phyloP scores from a whole-genome alignment of 1,140 invertebrate genomes.

The Monomorium pharaonis region DNA sequence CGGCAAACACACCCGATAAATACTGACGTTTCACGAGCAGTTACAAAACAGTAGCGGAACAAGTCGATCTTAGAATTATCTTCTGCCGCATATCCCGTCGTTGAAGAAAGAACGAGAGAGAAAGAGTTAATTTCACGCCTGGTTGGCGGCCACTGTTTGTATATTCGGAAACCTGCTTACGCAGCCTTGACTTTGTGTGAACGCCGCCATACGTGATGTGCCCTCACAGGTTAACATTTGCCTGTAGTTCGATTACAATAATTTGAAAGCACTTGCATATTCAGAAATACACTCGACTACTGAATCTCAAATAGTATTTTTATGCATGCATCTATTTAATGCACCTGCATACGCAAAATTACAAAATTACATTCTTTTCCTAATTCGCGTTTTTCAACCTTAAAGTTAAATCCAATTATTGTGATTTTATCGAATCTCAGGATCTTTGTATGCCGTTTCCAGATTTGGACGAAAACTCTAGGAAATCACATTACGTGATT shows the following conservation, averaged over 20 bases:
- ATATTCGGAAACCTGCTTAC: conserved; percentile 54
- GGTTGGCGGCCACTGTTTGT: conserved; percentile 27
- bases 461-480: background rate
- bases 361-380: background rate
- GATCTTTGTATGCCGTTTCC: background rate
- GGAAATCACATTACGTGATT: background rate
- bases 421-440: too few relatives aligned
- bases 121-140: conserved; percentile 37
- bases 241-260: background rate
- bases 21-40: background rate
- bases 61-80: conserved; percentile 45
- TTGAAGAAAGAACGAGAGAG: background rate
- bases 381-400: background rate
- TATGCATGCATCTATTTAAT: background rate
- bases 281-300: background rate
- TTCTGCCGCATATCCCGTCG: background rate
- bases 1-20: background rate
- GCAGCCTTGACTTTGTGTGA: conserved; percentile 47
- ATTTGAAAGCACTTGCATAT: background rate
- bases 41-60: conserved; percentile 35
- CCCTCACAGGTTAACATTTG: background rate
- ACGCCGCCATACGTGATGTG: background rate
- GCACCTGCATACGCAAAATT: background rate
- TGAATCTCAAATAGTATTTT: background rate
- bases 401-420: background rate